phyloP scores from a whole-genome alignment of 2,113 vertebrate species.

The Oryzias woworae region DNA sequence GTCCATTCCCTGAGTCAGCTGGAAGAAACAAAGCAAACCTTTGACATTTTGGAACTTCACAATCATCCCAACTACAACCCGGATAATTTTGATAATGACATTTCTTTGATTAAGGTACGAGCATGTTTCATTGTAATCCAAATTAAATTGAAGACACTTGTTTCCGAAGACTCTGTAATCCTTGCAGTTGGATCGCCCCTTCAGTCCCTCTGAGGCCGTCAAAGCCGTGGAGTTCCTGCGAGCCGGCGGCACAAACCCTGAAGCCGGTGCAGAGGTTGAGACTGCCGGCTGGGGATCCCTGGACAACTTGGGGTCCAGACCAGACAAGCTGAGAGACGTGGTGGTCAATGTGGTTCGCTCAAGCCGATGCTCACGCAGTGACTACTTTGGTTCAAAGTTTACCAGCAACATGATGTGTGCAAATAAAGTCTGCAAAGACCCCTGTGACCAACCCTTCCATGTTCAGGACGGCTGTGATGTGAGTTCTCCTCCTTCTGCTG shows the following conservation, averaged over 20 bases:
- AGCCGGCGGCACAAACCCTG: slow-evolving; percentile 45
- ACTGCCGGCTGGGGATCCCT: slow-evolving; percentile 75
- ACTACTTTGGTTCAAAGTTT: slow-evolving; percentile 72
- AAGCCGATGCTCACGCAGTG: slow-evolving; percentile 37
- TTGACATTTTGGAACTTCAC: slow-evolving; percentile 65
- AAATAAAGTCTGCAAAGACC: slow-evolving; percentile 33
- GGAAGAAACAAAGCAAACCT: slow-evolving; percentile 72
- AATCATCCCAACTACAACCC: slow-evolving; percentile 63
- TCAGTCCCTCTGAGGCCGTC: slow-evolving; percentile 49
- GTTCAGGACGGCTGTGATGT: slow-evolving; percentile 75
- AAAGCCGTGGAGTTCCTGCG: slow-evolving; percentile 52
- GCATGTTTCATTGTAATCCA: background rate
- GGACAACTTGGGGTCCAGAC: slow-evolving; percentile 62
- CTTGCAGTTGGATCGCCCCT: slow-evolving; percentile 65
- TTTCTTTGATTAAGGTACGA: slow-evolving; percentile 76
- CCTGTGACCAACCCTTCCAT: slow-evolving; percentile 19
- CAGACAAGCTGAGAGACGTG: slow-evolving; percentile 74
- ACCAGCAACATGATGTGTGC: slow-evolving; percentile 79
- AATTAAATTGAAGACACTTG: background rate
- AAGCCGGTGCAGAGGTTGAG: slow-evolving; percentile 29
- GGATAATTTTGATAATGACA: slow-evolving; percentile 73
- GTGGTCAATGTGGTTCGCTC: slow-evolving; percentile 42
- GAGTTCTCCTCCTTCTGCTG: slow-evolving; percentile 28
- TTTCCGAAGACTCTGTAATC: background rate
- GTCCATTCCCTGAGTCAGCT: slow-evolving; percentile 67